phyloP scores from a whole-genome alignment of 2,888 invertebrate genomes.

The Leptopilina drosophilae region DNA sequence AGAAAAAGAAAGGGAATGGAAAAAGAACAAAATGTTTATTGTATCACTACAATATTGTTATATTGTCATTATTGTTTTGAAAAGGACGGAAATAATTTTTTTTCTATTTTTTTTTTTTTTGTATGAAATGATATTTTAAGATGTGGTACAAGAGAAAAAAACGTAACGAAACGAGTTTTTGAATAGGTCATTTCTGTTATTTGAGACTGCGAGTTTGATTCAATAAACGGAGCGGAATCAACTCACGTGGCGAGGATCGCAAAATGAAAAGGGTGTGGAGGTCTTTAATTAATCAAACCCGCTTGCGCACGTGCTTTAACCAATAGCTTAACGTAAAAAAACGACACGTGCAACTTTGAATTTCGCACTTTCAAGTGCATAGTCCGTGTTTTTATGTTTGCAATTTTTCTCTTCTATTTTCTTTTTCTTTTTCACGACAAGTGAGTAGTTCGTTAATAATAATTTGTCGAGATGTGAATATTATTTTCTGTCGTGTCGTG shows the following conservation, averaged over 20 bases:
- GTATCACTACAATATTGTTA: no score
- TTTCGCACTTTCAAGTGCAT: constrained; percentile 56
- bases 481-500: no score
- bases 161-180: background rate
- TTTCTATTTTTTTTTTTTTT: no score
- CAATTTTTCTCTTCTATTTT: constrained; percentile 20
- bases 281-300: constrained; percentile 66
- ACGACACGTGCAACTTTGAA: constrained; percentile 62
- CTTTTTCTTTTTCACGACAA: background rate
- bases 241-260: constrained; percentile 60
- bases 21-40: no score
- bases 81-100: no score
- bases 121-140: no score
- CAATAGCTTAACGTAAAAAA: constrained; percentile 40
- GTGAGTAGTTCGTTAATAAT: constrained; percentile 40
- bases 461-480: no score
- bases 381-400: constrained; percentile 45
- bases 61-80: no score
- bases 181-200: constrained; percentile 1
- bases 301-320: constrained; percentile 65
- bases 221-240: constrained; percentile 48
- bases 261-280: constrained; percentile 12
- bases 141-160: background rate
- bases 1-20: no score
- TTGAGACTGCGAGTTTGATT: constrained; percentile 30